Percentiles rank a stretch among this genome's conserved stretches.
phyloP scores from a whole-genome alignment of 2,797 vertebrate species.

The Pitangus sulphuratus region DNA sequence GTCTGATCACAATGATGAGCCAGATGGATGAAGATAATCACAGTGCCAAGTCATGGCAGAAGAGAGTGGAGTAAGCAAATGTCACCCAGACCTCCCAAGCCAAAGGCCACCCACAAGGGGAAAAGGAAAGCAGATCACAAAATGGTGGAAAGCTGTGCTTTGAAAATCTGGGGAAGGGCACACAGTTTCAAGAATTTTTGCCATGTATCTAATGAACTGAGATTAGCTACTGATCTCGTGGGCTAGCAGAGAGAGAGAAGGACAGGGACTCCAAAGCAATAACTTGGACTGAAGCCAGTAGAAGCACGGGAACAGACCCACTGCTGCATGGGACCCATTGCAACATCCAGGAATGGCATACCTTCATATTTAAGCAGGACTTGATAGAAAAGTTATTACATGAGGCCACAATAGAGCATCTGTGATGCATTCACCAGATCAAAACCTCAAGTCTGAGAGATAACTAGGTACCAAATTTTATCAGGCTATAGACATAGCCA shows the following conservation, averaged over 20 bases:
- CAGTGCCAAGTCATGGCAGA: not conserved
- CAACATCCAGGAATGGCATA: not conserved
- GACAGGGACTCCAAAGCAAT: not conserved
- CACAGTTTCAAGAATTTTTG: not conserved
- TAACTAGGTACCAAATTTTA: not conserved
- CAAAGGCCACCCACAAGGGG: not conserved
- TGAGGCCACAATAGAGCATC: not conserved
- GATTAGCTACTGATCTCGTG: not conserved
- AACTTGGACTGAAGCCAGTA: not conserved
- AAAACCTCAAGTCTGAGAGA: not conserved
- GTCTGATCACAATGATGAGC: not conserved
- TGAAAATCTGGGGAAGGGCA: not conserved
- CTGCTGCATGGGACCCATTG: not conserved
- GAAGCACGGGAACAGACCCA: not conserved
- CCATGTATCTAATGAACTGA: accelerated
- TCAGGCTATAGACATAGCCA: not conserved
- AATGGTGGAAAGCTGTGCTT: not conserved
- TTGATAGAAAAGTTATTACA: not conserved
- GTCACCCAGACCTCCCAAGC: not conserved
- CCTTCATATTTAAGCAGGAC: not conserved
- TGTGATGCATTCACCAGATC: not conserved
- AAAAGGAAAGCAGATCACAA: not conserved
- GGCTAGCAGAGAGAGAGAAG: not conserved
- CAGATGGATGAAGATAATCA: not conserved
- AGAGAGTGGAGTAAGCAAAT: not conserved